Base-by-base conservation (phyloP, 1,140 invertebrate genomes). In the Augochlora pura region DNA sequence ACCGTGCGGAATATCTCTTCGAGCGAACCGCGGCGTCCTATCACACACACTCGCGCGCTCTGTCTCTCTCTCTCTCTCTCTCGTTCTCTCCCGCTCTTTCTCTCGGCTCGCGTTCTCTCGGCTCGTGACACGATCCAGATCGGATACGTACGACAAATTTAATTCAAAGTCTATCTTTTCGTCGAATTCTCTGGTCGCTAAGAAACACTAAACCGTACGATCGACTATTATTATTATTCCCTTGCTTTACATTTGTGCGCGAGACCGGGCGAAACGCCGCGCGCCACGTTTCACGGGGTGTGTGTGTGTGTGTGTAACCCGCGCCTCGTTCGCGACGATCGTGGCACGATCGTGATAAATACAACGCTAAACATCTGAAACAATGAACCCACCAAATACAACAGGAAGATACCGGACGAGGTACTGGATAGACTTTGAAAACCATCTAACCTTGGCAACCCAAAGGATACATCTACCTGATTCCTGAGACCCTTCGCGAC, bases 401-500 rank as follows among this genome's bases (percentile, higher is more conserved):
- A 75, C 70, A 72, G 14, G 38, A 71, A 59, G 49, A 77, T 77
- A 77, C 27, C 54, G 7, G 54, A 65, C 60, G 21, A 6, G 42
- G 59, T 27, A 60, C 42, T 57, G 76, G 72, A 85, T 85, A 84
- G 78, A 84, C 78, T 84, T 78, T 75, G 65, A 81, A n/a, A 63
- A 60, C 32, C 54, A 77, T 81, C 65, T 84, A 84, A 84, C 49
- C 73, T 68, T 85, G 67, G 52, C 71, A 80, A 84, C 72, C 54
- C 63, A 85, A 77, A 64, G 38, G 57, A 27, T 81, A 75, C 66
- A 16, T 72, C 67, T 83, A 80, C 23, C 54, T 67, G 57, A 65
- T 80, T 77, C 80, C 82, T 85, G 80, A 81, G 73, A 84, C 57
- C 57, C 77, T 81, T 80, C 67, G n/a, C 72, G 62, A 73, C 68